Conservation (phyloP, 2,888 invertebrate genomes). For the Odontocolon sp. region DNA sequence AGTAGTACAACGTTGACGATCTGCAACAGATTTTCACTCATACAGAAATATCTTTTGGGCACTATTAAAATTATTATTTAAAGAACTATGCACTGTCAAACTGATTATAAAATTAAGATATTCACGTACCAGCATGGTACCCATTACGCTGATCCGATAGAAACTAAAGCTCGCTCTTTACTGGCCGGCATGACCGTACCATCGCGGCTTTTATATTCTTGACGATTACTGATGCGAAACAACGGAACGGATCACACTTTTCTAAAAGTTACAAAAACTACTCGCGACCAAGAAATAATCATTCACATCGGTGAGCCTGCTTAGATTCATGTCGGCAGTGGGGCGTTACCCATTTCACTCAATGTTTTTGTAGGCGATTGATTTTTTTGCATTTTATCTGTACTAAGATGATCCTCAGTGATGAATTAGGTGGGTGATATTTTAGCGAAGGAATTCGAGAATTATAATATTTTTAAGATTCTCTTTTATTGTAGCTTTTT, state of each 20-base stretch:
- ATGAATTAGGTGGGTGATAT: background rate
- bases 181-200: slow-evolving; percentile 70
- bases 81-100: slow-evolving; percentile 3
- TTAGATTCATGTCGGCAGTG: slow-evolving; percentile 64
- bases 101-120: slow-evolving; percentile 13
- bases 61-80: background rate
- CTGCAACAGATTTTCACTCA: slow-evolving; percentile 41
- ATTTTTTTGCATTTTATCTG: slow-evolving; percentile 1
- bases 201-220: slow-evolving; percentile 77
- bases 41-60: no score
- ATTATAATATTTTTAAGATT: background rate
- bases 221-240: slow-evolving; percentile 76
- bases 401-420: background rate
- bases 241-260: slow-evolving; percentile 75
- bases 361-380: background rate
- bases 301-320: slow-evolving; percentile 65
- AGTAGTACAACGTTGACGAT: slow-evolving; percentile 37
- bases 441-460: background rate
- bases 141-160: slow-evolving; percentile 68
- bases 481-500: background rate
- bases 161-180: slow-evolving; percentile 73
- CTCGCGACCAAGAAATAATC: slow-evolving; percentile 70
- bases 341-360: slow-evolving; percentile 60
- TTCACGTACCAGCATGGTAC: slow-evolving; percentile 76
- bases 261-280: slow-evolving; percentile 78